Conservation (phyloP, 2,888 invertebrate genomes). For the Scelioninae gen. 2 region DNA sequence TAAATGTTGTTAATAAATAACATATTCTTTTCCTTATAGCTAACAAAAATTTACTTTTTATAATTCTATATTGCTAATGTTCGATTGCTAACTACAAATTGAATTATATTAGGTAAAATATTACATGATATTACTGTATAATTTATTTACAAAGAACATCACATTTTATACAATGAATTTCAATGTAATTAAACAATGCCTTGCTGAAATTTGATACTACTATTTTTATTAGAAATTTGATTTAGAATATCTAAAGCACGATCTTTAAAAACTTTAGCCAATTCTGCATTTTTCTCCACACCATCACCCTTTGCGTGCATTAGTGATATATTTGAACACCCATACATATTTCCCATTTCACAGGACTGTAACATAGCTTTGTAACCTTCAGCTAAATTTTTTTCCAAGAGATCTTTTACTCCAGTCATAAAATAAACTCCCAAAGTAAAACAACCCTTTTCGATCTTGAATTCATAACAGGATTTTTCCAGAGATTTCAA, state of each 20-base stretch:
- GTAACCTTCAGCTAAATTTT: slow-evolving; percentile 87
- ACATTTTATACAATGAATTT: too few species aligned
- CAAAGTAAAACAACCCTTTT: slow-evolving; percentile 87
- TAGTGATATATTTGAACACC: slow-evolving; percentile 86
- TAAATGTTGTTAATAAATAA: too few species aligned
- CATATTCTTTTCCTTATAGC: too few species aligned
- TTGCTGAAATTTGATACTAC: slow-evolving; percentile 42
- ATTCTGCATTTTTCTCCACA: slow-evolving; percentile 81
- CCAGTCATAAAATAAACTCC: slow-evolving; percentile 80
- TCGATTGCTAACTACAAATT: too few species aligned
- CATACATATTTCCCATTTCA: slow-evolving; percentile 88
- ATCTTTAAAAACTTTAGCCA: slow-evolving; percentile 84
- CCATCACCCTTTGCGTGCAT: slow-evolving; percentile 78
- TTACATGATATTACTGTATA: too few species aligned
- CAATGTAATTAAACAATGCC: slow-evolving; percentile 25
- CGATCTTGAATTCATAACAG: slow-evolving; percentile 76
- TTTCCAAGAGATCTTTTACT: slow-evolving; percentile 70
- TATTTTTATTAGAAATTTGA: slow-evolving; percentile 76
- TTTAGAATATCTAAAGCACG: slow-evolving; percentile 84
- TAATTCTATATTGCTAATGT: too few species aligned
- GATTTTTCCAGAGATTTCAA: slow-evolving; percentile 77
- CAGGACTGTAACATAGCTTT: slow-evolving; percentile 87
- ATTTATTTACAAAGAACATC: too few species aligned
- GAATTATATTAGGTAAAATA: too few species aligned
- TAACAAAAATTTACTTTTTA: too few species aligned